These are phyloP conservation scores for Metopolophium dirhodum DNA, from an alignment of 1,140 invertebrate species.

Conservation along the genomic window DNA sequence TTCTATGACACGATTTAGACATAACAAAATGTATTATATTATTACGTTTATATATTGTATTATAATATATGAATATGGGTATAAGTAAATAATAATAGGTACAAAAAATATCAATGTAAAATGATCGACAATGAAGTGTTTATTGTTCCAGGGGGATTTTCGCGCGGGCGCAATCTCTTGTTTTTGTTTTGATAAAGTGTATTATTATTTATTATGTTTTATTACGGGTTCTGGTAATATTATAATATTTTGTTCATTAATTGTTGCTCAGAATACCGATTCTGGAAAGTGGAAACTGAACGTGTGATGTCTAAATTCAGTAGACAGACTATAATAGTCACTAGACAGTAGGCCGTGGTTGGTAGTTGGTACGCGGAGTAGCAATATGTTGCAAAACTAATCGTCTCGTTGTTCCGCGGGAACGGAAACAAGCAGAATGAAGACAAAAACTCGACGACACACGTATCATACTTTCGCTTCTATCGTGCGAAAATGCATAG, in stretches of 20 bases:
- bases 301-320: neutral
- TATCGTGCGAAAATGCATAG: neutral
- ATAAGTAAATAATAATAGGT: neutral
- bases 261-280: neutral
- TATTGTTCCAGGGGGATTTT: constrained; percentile 29
- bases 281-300: neutral
- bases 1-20: neutral
- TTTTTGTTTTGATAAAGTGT: constrained; percentile 53
- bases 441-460: neutral
- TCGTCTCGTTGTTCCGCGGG: neutral
- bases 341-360: neutral
- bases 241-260: too few species aligned
- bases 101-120: neutral
- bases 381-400: neutral
- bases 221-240: neutral
- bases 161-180: constrained; percentile 37
- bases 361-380: too few species aligned
- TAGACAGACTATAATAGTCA: neutral
- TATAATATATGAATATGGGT: neutral
- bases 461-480: neutral
- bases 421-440: neutral
- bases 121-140: constrained; percentile 33
- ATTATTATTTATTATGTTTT: neutral
- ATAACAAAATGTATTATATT: neutral
- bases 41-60: neutral